Evolutionary conservation across 2,797 vertebrate genomes (phyloP).

Genomic region (Adrianichthys oophorus): DNA sequence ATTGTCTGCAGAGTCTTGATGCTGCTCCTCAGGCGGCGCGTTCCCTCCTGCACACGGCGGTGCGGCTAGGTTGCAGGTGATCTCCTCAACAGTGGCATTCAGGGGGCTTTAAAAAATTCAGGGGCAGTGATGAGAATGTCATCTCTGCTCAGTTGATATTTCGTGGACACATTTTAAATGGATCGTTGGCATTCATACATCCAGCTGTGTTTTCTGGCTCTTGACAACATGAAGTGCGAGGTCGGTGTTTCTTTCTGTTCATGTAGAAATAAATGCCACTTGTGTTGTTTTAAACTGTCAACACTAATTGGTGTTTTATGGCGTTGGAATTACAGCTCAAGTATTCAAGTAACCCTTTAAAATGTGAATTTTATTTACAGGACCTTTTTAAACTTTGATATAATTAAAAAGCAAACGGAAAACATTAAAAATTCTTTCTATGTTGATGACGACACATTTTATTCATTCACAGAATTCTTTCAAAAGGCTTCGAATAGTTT

Average conservation of each 20-base stretch:
- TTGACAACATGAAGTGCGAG: slow-evolving; percentile 27
- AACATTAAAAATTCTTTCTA: too few species aligned
- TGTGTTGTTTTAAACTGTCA: slow-evolving; percentile 21
- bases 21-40: slow-evolving; percentile 29
- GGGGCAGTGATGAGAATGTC: slow-evolving; percentile 17
- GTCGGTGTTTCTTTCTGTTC: slow-evolving; percentile 40
- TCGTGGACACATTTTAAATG: slow-evolving; percentile 41
- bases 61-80: slow-evolving; percentile 42
- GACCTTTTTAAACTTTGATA: not conserved
- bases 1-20: slow-evolving; percentile 38
- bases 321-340: slow-evolving; percentile 26
- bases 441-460: too few species aligned
- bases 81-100: slow-evolving; percentile 29
- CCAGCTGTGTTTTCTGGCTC: slow-evolving; percentile 31
- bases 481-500: too few species aligned
- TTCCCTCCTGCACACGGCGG: slow-evolving; percentile 39
- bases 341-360: not conserved
- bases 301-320: slow-evolving; percentile 33
- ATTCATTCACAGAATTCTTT: too few species aligned
- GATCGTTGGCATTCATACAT: slow-evolving; percentile 47
- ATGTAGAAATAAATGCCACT: slow-evolving; percentile 16
- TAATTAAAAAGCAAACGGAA: too few species aligned
- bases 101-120: slow-evolving; percentile 27
- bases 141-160: slow-evolving; percentile 12
- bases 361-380: not conserved